Conservation (phyloP, 2,888 invertebrate species). For the Fragum sueziense region DNA sequence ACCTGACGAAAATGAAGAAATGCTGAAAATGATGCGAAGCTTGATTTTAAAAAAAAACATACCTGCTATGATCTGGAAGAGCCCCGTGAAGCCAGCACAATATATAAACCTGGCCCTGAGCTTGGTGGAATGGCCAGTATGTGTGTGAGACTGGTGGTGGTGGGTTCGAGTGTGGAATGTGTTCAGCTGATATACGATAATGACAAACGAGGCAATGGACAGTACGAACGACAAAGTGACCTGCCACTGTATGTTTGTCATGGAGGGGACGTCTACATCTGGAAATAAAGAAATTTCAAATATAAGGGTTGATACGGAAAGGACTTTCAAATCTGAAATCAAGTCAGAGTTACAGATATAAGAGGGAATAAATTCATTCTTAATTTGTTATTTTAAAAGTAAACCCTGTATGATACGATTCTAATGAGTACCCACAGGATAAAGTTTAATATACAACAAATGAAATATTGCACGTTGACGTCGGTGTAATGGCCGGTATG, state of each 20-base stretch:
- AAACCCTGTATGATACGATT: too few relatives aligned
- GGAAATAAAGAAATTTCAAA: slow-evolving; percentile 11
- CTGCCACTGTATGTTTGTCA: slow-evolving; percentile 38
- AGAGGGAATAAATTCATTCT: too few relatives aligned
- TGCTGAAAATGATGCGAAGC: background rate
- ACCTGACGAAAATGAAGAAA: background rate
- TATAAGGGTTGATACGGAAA: too few relatives aligned
- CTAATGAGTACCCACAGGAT: too few relatives aligned
- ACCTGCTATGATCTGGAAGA: slow-evolving; percentile 51
- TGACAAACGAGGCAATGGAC: slow-evolving; percentile 33
- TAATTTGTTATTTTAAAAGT: too few relatives aligned
- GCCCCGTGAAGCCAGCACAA: slow-evolving; percentile 45
- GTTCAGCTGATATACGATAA: slow-evolving; percentile 37
- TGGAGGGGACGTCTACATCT: slow-evolving; percentile 29
- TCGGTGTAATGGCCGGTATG: too few relatives aligned
- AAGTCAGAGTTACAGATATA: too few relatives aligned
- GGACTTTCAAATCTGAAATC: too few relatives aligned
- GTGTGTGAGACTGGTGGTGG: too few relatives aligned
- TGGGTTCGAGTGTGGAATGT: slow-evolving; percentile 41
- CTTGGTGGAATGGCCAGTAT: slow-evolving; percentile 39
- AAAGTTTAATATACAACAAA: too few relatives aligned
- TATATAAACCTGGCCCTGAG: slow-evolving; percentile 43
- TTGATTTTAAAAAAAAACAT: background rate
- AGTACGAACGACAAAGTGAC: slow-evolving; percentile 33
- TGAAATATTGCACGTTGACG: too few relatives aligned